These are phyloP conservation scores for Pandemis cinnamomeana DNA, from an alignment of 2,888 invertebrate genomes.

Conservation along the genomic window DNA sequence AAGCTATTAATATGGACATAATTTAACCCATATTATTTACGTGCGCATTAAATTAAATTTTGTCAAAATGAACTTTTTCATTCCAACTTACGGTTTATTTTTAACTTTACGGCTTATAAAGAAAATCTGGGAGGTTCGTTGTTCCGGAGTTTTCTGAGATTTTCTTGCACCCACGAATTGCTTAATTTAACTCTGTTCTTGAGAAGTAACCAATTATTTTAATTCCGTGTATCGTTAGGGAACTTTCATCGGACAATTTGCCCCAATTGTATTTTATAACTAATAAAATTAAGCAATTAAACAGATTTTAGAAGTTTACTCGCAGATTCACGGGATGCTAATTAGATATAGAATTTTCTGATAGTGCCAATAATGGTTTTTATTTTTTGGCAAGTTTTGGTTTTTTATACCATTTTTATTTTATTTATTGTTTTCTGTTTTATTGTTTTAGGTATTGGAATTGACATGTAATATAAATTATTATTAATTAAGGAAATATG, in stretches of 20 bases:
- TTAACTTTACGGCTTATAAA: neutral
- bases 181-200: neutral
- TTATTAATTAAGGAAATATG: no score
- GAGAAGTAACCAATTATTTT: neutral
- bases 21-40: constrained; percentile 17
- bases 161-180: neutral
- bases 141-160: neutral
- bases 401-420: no score
- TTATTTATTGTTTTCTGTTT: no score
- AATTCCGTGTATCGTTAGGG: neutral
- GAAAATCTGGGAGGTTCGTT: neutral
- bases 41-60: neutral
- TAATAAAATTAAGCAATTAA: neutral
- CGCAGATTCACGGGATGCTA: no score
- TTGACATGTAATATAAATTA: no score
- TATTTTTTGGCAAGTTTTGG: no score
- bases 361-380: no score
- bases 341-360: no score
- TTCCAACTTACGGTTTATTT: neutral
- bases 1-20: constrained; percentile 22
- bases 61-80: neutral
- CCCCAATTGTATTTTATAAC: neutral
- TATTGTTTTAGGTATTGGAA: no score
- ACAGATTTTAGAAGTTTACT: no score
- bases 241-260: neutral